Percentiles rank a stretch among this genome's conserved stretches.
Conservation (phyloP, 2,888 invertebrate species). For the Phaedon cochleariae region DNA sequence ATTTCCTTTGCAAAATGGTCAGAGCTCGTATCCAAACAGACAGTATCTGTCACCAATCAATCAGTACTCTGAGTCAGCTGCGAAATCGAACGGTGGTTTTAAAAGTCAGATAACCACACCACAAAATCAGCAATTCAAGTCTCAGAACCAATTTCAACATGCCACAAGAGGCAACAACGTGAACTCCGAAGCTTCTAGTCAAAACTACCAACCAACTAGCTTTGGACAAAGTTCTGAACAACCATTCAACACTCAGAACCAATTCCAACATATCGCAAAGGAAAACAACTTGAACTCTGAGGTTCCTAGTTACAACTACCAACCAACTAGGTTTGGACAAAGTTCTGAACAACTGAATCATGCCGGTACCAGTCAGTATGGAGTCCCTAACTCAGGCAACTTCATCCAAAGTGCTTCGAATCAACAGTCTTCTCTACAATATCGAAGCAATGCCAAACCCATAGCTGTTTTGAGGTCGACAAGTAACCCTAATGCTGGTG, state of each 20-base stretch:
- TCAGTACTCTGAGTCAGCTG: conserved; percentile 1
- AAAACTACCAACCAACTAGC: not conserved
- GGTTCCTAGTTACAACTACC: not conserved
- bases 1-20: not conserved
- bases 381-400: not conserved
- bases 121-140: not conserved
- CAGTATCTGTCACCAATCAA: conserved; percentile 1
- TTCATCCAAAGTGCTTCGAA: not conserved
- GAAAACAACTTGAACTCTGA: too few relatives aligned
- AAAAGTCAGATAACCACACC: conserved; percentile 2
- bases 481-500: conserved; percentile 41
- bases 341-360: not conserved
- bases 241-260: not conserved
- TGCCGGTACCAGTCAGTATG: not conserved
- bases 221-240: not conserved
- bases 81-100: not conserved
- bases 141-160: not conserved
- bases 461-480: conserved; percentile 34
- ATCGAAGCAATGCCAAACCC: conserved; percentile 1
- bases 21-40: not conserved
- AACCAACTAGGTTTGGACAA: not conserved
- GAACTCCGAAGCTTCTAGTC: not conserved
- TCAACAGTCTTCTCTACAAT: not conserved
- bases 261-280: not conserved
- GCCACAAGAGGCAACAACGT: too few relatives aligned